Percentiles rank a stretch among this genome's conserved stretches.
phyloP scores from a whole-genome alignment of 2,113 vertebrate genomes.

The Scartelaos histophorus region DNA sequence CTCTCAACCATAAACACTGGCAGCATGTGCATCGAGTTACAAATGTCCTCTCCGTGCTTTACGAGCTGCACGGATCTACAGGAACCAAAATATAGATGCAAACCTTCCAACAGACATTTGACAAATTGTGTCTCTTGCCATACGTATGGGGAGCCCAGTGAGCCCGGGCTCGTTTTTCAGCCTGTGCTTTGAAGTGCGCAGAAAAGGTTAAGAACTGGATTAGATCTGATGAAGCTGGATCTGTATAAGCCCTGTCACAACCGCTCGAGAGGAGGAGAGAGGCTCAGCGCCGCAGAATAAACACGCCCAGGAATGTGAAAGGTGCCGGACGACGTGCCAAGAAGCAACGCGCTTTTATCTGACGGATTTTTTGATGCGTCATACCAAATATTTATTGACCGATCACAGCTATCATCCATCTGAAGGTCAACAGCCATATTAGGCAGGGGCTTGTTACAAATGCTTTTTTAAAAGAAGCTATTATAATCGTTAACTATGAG shows the following conservation, averaged over 20 bases:
- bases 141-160: background rate
- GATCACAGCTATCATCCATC: constrained; percentile 29
- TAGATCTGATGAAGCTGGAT: constrained; percentile 68
- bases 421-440: constrained; percentile 33
- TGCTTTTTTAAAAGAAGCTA: background rate
- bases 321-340: constrained; percentile 53
- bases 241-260: constrained; percentile 70
- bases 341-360: constrained; percentile 41
- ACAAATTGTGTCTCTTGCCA: background rate
- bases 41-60: constrained; percentile 12
- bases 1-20: background rate
- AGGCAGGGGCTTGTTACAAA: constrained; percentile 19
- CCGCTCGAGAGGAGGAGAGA: constrained; percentile 56
- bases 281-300: constrained; percentile 68
- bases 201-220: constrained; percentile 57
- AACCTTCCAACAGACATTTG: background rate
- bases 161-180: background rate
- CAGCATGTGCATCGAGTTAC: constrained; percentile 11
- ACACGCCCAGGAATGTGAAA: constrained; percentile 50
- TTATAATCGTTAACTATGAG: background rate
- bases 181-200: constrained; percentile 42
- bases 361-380: constrained; percentile 49
- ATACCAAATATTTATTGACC: constrained; percentile 20
- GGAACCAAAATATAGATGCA: background rate
- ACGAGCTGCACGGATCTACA: constrained; percentile 27